Evolutionary conservation across 2,797 vertebrate species (phyloP).

Genomic region (Pseudochirops corinnae): DNA sequence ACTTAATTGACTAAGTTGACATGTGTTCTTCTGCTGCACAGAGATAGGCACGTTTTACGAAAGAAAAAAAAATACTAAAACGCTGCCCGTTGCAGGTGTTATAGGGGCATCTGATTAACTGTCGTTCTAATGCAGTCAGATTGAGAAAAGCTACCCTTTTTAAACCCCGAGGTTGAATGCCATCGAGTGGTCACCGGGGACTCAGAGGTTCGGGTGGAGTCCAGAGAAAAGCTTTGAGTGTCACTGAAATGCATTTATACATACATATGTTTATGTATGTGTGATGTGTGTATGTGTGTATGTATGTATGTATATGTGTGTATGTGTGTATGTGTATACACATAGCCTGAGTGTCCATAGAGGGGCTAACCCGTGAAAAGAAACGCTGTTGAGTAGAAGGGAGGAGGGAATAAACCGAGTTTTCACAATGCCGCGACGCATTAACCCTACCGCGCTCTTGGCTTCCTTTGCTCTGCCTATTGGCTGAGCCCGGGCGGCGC

Average conservation of each 20-base stretch:
- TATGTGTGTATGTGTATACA: too few relatives aligned
- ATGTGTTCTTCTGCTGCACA: slow-evolving; percentile 63
- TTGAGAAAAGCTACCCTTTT: slow-evolving; percentile 71
- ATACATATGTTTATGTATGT: too few relatives aligned
- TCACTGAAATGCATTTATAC: slow-evolving; percentile 14
- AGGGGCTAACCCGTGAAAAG: slow-evolving; percentile 44
- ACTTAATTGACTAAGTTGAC: slow-evolving; percentile 67
- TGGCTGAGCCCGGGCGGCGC: slow-evolving; percentile 78
- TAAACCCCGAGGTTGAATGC: slow-evolving; percentile 61
- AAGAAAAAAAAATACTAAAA: slow-evolving; percentile 48
- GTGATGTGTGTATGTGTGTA: too few relatives aligned
- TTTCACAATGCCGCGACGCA: slow-evolving; percentile 69
- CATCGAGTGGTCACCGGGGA: slow-evolving; percentile 67
- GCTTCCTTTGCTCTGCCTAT: slow-evolving; percentile 77
- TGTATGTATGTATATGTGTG: too few relatives aligned
- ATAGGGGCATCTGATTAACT: slow-evolving; percentile 57
- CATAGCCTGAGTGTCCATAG: slow-evolving; percentile 38
- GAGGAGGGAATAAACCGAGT: slow-evolving; percentile 63
- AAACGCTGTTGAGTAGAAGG: slow-evolving; percentile 54
- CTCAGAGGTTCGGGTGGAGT: neutral
- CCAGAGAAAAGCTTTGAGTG: neutral
- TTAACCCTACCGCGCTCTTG: slow-evolving; percentile 80
- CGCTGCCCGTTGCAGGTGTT: slow-evolving; percentile 45
- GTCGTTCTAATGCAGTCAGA: slow-evolving; percentile 61
- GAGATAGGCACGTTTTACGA: slow-evolving; percentile 39